A percentile compares a stretch with the other conserved stretches of the same genome.
Conservation (phyloP, 2,888 invertebrate species). For the Aleiodes alternator region DNA sequence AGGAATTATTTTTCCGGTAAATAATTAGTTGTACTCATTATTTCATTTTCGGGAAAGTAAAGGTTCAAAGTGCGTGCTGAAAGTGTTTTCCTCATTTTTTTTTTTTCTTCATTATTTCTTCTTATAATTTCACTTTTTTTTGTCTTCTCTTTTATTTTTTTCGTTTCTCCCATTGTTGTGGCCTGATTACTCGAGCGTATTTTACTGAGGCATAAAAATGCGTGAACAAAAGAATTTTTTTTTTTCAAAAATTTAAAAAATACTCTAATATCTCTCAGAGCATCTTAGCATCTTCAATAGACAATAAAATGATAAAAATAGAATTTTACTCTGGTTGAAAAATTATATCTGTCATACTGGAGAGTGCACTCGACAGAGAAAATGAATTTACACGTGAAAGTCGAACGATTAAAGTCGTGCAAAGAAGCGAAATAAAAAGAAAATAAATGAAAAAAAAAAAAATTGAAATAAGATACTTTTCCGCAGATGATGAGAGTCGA, state of each 20-base stretch:
- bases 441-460: conserved; percentile 21
- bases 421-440: conserved; percentile 12
- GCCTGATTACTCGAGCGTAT: background rate
- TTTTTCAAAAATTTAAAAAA: background rate
- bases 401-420: conserved; percentile 31
- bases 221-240: conserved; percentile 20
- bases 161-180: background rate
- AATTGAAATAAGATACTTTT: conserved; percentile 20
- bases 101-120: background rate
- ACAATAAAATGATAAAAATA: conserved; percentile 29
- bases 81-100: conserved; percentile 37
- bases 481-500: conserved; percentile 30
- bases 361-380: conserved; percentile 46
- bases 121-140: conserved; percentile 52
- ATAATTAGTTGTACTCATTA: conserved; percentile 24
- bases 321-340: conserved; percentile 20
- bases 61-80: conserved; percentile 44
- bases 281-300: background rate
- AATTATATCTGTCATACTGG: background rate
- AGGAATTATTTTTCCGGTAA: background rate
- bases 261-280: too few species aligned
- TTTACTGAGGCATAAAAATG: background rate
- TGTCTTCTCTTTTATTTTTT: conserved; percentile 37
- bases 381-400: conserved; percentile 46
- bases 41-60: conserved; percentile 11